Percentiles rank a stretch among this genome's conserved stretches.
Conservation (phyloP, 2,113 vertebrate genomes). For the Engraulis encrasicolus region DNA sequence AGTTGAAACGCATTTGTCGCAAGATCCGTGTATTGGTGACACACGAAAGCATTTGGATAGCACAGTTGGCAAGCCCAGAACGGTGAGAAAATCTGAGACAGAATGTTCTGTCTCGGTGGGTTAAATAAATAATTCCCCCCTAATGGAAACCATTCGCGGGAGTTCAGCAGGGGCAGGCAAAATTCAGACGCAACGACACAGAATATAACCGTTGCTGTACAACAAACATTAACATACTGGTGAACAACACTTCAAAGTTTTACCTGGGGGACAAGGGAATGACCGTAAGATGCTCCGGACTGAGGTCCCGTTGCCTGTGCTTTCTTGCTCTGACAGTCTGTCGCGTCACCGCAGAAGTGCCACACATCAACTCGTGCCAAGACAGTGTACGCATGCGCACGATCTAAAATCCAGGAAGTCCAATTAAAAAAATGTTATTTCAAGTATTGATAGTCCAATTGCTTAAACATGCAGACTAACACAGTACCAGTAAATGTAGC, state of each 20-base stretch:
- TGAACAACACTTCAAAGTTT: no score
- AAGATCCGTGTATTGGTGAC: background rate
- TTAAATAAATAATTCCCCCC: constrained; percentile 5
- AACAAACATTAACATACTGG: no score
- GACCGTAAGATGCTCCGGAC: background rate
- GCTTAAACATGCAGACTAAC: no score
- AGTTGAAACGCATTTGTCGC: background rate
- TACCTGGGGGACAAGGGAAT: no score
- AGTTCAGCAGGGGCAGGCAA: background rate
- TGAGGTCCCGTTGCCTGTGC: background rate
- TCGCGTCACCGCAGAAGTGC: background rate
- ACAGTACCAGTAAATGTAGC: no score
- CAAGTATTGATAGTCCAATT: no score
- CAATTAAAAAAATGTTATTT: no score
- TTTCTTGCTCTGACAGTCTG: constrained; percentile 6
- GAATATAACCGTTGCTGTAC: no score
- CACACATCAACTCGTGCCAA: constrained; percentile 2
- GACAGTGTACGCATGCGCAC: background rate
- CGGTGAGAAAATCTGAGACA: background rate
- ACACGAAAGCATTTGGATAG: background rate
- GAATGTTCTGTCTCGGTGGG: background rate
- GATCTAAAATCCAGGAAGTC: background rate
- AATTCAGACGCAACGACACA: background rate
- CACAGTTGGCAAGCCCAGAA: background rate
- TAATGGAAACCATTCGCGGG: background rate